phyloP scores from a whole-genome alignment of 2,888 invertebrate genomes.

The Philhelius pedissequus region DNA sequence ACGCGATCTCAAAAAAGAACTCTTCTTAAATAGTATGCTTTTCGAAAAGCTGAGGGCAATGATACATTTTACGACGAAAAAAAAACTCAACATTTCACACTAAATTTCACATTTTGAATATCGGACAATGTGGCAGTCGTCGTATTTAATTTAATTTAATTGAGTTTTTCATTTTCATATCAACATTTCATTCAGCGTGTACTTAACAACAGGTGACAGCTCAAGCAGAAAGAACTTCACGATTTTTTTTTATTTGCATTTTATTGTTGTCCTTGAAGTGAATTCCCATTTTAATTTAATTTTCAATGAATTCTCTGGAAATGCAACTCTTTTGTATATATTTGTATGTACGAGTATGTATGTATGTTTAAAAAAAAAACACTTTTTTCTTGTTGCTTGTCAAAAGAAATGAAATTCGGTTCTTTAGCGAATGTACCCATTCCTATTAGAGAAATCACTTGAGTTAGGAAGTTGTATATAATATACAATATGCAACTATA shows the following conservation, averaged over 20 bases:
- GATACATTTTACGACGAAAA: too few species aligned
- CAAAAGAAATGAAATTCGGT: not conserved
- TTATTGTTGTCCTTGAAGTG: not conserved
- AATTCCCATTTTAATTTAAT: slow-evolving; percentile 47
- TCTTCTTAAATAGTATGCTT: too few species aligned
- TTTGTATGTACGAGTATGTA: too few species aligned
- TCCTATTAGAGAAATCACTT: not conserved
- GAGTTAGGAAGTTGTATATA: not conserved
- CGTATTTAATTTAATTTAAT: slow-evolving; percentile 1
- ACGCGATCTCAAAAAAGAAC: too few species aligned
- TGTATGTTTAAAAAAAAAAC: not conserved
- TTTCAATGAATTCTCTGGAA: slow-evolving; percentile 33
- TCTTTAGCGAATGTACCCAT: slow-evolving; percentile 12
- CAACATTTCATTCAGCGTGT: not conserved
- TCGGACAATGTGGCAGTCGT: too few species aligned
- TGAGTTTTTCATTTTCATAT: not conserved
- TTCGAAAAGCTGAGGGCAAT: too few species aligned
- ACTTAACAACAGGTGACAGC: not conserved
- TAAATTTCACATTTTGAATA: too few species aligned
- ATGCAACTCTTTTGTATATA: slow-evolving; percentile 4
- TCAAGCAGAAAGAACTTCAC: not conserved
- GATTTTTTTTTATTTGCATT: not conserved
- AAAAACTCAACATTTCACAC: too few species aligned
- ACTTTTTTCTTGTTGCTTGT: not conserved
- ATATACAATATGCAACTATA: too few species aligned